Conservation (phyloP, 2,888 invertebrate genomes). For the Cantharis nigra region DNA sequence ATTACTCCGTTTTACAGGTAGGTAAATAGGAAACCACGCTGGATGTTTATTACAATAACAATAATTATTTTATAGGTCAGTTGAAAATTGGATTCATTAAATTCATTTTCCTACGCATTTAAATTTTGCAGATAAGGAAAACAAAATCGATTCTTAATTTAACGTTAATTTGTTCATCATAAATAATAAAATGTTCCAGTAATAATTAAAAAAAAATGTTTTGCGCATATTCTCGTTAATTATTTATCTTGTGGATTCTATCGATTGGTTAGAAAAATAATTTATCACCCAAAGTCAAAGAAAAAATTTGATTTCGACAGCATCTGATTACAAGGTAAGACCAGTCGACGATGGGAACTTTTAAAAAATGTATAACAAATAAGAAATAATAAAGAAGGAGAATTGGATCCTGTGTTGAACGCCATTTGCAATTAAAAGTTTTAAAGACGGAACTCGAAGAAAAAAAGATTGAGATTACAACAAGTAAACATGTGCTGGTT, state of each 20-base stretch:
- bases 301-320: slow-evolving; percentile 12
- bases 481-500: slow-evolving; percentile 36
- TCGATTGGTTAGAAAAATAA: neutral
- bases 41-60: neutral
- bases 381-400: slow-evolving; percentile 21
- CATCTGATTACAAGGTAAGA: slow-evolving; percentile 15
- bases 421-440: slow-evolving; percentile 37
- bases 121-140: slow-evolving; percentile 1
- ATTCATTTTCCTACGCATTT: too few species aligned
- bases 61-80: neutral
- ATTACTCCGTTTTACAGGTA: neutral
- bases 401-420: slow-evolving; percentile 32
- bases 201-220: neutral
- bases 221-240: neutral
- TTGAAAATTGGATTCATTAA: neutral
- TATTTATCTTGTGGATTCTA: neutral
- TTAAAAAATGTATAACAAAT: slow-evolving; percentile 18
- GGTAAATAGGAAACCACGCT: neutral
- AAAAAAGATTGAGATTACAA: slow-evolving; percentile 35
- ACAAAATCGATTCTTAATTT: slow-evolving; percentile 9
- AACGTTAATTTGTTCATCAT: slow-evolving; percentile 11
- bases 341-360: slow-evolving; percentile 8
- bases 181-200: neutral
- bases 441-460: slow-evolving; percentile 16
- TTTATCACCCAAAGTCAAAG: neutral